phyloP scores from a whole-genome alignment of 1,140 invertebrate species.

The Brachionus koreanus region DNA sequence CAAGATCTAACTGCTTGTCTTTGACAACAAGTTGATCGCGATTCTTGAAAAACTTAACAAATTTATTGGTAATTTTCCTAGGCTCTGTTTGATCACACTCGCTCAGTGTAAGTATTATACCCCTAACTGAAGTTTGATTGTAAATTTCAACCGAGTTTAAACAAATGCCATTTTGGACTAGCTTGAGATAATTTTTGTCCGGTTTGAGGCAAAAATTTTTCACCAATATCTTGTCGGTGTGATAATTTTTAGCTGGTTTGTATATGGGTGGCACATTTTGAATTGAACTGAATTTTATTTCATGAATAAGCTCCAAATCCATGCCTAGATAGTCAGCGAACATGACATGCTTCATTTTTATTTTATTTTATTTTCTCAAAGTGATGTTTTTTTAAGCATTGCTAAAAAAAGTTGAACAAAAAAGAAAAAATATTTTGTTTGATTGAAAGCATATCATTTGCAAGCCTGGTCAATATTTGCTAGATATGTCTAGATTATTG shows the following conservation, averaged over 20 bases:
- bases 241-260: background rate
- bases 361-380: background rate
- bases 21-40: background rate
- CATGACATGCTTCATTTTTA: slow-evolving; percentile 4
- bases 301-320: slow-evolving; percentile 30
- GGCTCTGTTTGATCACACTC: background rate
- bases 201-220: background rate
- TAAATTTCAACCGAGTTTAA: slow-evolving; percentile 32
- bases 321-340: slow-evolving; percentile 31
- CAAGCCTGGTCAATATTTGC: background rate
- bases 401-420: background rate
- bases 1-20: slow-evolving; percentile 12
- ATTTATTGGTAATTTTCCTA: background rate
- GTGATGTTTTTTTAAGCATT: background rate
- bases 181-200: background rate
- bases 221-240: background rate
- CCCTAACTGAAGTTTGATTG: background rate
- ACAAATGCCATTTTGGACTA: slow-evolving; percentile 29
- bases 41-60: background rate
- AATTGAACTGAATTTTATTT: background rate
- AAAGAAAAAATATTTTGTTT: background rate
- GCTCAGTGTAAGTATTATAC: slow-evolving; percentile 13
- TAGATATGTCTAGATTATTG: slow-evolving; percentile 20
- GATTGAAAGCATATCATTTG: background rate
- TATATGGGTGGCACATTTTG: background rate